Conservation (phyloP, 2,888 invertebrate species). For the Harpalus rufipes region DNA sequence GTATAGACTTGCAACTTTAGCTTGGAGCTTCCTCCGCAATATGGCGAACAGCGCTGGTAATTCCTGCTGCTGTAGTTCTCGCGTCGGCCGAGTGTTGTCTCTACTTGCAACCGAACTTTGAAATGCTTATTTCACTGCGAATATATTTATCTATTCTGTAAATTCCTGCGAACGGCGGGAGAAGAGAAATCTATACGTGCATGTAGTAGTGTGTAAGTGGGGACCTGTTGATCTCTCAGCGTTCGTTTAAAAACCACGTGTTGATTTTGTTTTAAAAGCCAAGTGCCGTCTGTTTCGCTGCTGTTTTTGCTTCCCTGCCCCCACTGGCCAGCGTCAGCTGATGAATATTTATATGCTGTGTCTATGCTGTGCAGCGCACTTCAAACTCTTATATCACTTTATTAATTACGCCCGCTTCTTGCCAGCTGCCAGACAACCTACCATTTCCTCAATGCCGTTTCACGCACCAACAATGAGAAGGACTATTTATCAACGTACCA, state of each 20-base stretch:
- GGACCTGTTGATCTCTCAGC: conserved; percentile 64
- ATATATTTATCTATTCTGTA: conserved; percentile 67
- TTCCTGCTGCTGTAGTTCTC: conserved; percentile 31
- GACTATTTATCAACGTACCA: no score
- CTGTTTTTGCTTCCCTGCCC: background rate
- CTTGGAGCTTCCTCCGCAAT: conserved; percentile 60
- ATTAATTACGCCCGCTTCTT: conserved; percentile 7
- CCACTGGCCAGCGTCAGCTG: conserved; percentile 5
- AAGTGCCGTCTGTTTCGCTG: conserved; percentile 43
- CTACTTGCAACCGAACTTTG: conserved; percentile 33
- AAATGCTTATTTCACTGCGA: conserved; percentile 66
- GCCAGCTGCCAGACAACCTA: background rate
- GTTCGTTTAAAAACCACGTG: conserved; percentile 66
- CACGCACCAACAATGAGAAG: background rate
- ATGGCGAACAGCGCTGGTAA: conserved; percentile 51
- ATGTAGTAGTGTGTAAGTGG: conserved; percentile 64
- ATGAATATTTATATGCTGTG: conserved; percentile 51
- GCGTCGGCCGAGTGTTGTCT: conserved; percentile 3
- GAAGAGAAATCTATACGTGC: conserved; percentile 64
- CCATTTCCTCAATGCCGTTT: background rate
- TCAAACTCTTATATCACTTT: conserved; percentile 19
- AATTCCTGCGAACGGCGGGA: conserved; percentile 61
- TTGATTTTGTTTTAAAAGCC: conserved; percentile 66
- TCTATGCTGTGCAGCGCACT: conserved; percentile 1
- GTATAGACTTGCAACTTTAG: conserved; percentile 38